Evolutionary conservation across 2,797 vertebrate species (phyloP), one percentile per base, ranked within the genome.

Genomic region (Capromys pilorides): DNA sequence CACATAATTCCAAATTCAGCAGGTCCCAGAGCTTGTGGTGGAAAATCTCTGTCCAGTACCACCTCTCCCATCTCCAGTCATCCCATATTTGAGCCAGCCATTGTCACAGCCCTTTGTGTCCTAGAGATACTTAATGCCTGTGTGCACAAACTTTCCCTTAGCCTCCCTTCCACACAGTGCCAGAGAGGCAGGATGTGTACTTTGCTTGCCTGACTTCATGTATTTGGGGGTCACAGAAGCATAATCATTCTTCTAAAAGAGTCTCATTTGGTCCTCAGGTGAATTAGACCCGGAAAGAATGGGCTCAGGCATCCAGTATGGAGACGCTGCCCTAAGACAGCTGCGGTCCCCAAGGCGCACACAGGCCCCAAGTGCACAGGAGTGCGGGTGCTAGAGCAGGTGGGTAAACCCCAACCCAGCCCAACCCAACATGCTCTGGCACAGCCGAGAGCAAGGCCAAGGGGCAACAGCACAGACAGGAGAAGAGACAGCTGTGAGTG

Each of bases 251-350:
- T 81, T 69, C 61, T 5, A 86, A 94, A n/a, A 39, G 66, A 90
- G 4, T 1, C 85, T 97, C 94, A 93, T 31, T 97, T 97, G 97
- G 81, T 88, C 84, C 83, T 67, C 91, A 98, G 98, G 98, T 97
- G 98, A 98, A 90, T 24, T 98, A 97, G 98, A 98, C 98, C 98
- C 98, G 0, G 98, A 98, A 95, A 98, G 98, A 92, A 98, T 98
- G 98, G 98, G 98, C 94, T 98, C 98, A 28, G 98, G 98, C 81
- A 98, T 98, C 96, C 98, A 98, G 71, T 98, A 98, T 24, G 98
- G 98, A 97, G 98, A 98, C 3, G 98, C 98, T 51, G 98, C 98
- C 88, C 96, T 98, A 97, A 97, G 98, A 96, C 98, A 98, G 95
- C 95, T 98, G 83, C 97, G 98, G 96, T 98, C 98, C n/a, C 98